Conservation (phyloP, 2,113 vertebrate genomes). For the Holacanthus passer region DNA sequence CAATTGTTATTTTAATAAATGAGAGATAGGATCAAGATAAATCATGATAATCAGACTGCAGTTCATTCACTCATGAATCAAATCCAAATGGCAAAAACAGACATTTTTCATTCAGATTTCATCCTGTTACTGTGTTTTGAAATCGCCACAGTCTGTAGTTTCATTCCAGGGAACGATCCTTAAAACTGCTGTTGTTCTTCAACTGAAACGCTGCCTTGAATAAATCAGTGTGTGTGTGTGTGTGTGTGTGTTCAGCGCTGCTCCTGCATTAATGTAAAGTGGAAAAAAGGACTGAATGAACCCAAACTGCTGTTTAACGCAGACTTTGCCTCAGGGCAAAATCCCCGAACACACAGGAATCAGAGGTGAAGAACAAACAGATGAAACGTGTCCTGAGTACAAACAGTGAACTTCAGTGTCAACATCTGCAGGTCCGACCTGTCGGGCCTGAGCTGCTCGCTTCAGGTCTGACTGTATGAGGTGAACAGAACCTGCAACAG, state of each 20-base stretch:
- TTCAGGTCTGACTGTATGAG: neutral
- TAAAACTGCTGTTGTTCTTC: neutral
- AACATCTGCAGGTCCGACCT: constrained; percentile 29
- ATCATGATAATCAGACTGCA: neutral
- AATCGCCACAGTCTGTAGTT: neutral
- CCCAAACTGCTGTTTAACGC: neutral
- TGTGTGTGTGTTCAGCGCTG: constrained; percentile 13
- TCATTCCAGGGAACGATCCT: neutral
- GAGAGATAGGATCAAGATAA: no score
- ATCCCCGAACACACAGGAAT: constrained; percentile 40
- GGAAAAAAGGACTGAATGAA: constrained; percentile 29
- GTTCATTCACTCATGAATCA: neutral
- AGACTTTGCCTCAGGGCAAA: constrained; percentile 18
- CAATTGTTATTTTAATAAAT: no score
- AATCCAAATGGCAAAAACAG: neutral
- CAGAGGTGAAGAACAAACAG: constrained; percentile 62
- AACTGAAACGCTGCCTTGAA: constrained; percentile 1
- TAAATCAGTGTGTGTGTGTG: neutral
- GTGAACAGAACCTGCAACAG: neutral
- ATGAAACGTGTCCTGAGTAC: constrained; percentile 36
- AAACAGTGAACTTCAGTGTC: constrained; percentile 12
- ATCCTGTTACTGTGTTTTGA: neutral
- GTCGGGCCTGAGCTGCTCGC: neutral
- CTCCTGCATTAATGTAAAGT: constrained; percentile 21
- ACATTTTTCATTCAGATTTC: neutral